Conservation (phyloP, 2,113 vertebrate species). For the Clarias gariepinus region DNA sequence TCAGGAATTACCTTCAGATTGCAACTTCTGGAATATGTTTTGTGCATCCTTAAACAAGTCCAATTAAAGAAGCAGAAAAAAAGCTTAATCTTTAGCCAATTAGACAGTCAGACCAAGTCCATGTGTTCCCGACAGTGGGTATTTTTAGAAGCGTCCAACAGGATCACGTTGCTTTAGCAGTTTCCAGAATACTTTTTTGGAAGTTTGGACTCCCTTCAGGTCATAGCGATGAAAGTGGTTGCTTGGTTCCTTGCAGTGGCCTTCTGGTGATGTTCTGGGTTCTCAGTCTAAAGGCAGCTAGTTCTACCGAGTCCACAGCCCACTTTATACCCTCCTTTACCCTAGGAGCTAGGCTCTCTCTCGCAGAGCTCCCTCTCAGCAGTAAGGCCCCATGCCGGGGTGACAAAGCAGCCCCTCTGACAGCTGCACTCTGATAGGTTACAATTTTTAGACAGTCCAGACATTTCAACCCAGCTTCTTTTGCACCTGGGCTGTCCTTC, state of each 20-base stretch:
- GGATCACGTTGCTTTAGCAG: slow-evolving; percentile 76
- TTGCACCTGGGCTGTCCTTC: slow-evolving; percentile 55
- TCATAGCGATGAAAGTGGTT: slow-evolving; percentile 12
- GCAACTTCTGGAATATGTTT: slow-evolving; percentile 49
- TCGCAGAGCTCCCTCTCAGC: slow-evolving; percentile 63
- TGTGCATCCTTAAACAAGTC: slow-evolving; percentile 48
- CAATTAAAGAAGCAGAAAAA: slow-evolving; percentile 43
- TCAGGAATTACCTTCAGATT: slow-evolving; percentile 44
- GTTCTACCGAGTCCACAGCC: slow-evolving; percentile 46
- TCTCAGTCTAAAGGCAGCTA: slow-evolving; percentile 46
- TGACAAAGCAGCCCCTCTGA: slow-evolving; percentile 67
- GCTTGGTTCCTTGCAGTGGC: slow-evolving; percentile 29
- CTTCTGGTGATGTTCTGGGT: slow-evolving; percentile 43
- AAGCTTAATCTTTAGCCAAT: slow-evolving; percentile 62
- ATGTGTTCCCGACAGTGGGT: slow-evolving; percentile 63
- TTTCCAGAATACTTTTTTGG: slow-evolving; percentile 62
- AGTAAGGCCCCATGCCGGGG: slow-evolving; percentile 62
- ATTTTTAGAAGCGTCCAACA: slow-evolving; percentile 78
- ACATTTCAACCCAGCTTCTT: slow-evolving; percentile 59
- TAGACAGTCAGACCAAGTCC: slow-evolving; percentile 55
- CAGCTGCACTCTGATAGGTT: slow-evolving; percentile 70
- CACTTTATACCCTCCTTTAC: slow-evolving; percentile 45
- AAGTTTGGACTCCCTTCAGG: slow-evolving; percentile 52
- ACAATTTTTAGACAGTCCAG: slow-evolving; percentile 56
- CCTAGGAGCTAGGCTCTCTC: slow-evolving; percentile 61